Evolutionary conservation across 2,888 invertebrate species (phyloP).

Genomic region (Volucella inflata): DNA sequence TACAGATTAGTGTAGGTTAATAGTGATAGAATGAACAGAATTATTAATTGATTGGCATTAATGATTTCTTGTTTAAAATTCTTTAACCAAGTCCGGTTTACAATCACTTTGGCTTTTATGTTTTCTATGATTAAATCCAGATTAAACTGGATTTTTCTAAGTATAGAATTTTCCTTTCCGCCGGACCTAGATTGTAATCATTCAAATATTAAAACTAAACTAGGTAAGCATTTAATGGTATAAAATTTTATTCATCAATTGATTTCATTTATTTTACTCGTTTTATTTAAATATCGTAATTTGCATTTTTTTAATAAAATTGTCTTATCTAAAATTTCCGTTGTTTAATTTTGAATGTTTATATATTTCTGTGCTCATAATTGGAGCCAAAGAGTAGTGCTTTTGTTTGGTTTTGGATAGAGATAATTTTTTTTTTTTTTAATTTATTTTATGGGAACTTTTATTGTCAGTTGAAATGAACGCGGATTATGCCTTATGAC

Average conservation of each 20-base stretch:
- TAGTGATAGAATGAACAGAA: conserved; percentile 28
- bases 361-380: conserved; percentile 49
- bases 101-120: conserved; percentile 1
- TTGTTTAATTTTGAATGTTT: conserved; percentile 25
- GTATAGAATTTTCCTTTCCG: conserved; percentile 26
- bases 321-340: background rate
- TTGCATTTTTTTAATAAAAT: conserved; percentile 45
- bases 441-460: conserved; percentile 49
- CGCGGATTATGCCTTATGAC: background rate
- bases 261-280: background rate
- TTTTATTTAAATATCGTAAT: conserved; percentile 20
- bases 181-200: background rate
- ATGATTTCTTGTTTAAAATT: conserved; percentile 29
- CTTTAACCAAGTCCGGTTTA: conserved; percentile 26
- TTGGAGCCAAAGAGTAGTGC: conserved; percentile 56
- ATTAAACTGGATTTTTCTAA: conserved; percentile 34
- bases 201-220: conserved; percentile 10
- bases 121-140: conserved; percentile 6
- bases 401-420: conserved; percentile 45
- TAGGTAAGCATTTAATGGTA: conserved; percentile 8
- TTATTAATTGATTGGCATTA: conserved; percentile 47
- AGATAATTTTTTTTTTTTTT: conserved; percentile 41
- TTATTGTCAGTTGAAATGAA: conserved; percentile 45
- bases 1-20: conserved; percentile 63
- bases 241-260: background rate